A percentile compares a stretch with the other conserved stretches of the same genome.
Conservation (phyloP, 2,113 vertebrate species). For the Callaeas wilsoni region DNA sequence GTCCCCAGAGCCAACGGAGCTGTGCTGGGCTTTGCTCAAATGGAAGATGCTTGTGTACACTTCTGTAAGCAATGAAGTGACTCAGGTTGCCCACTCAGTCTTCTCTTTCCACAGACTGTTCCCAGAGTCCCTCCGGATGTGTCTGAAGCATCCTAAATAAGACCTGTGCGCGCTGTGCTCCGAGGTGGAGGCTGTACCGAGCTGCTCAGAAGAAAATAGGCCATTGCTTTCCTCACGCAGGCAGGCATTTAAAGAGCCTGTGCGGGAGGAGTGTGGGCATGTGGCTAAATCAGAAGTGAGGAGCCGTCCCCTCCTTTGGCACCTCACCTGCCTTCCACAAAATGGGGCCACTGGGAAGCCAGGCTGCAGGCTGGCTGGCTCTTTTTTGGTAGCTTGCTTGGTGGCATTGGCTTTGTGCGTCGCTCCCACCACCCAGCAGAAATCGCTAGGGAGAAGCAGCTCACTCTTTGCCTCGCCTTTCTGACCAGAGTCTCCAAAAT, state of each 20-base stretch:
- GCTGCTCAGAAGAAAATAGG: conserved; percentile 27
- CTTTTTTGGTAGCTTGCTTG: background rate
- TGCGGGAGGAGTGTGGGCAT: conserved; percentile 40
- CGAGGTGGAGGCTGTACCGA: background rate
- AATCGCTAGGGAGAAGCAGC: background rate
- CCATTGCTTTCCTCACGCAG: conserved; percentile 32
- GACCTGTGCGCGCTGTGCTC: background rate
- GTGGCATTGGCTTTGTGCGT: background rate
- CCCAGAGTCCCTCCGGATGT: conserved; percentile 17
- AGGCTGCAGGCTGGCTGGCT: background rate
- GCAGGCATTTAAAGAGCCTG: conserved; percentile 39
- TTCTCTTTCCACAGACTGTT: conserved; percentile 41
- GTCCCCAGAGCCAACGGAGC: background rate
- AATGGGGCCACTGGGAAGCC: background rate
- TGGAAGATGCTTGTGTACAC: conserved; percentile 31
- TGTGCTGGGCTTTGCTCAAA: background rate
- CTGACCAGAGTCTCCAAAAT: background rate
- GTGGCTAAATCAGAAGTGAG: conserved; percentile 31
- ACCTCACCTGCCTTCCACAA: conserved; percentile 9
- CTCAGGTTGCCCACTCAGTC: conserved; percentile 56
- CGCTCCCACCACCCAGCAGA: background rate
- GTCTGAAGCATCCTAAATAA: conserved; percentile 51
- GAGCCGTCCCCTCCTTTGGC: background rate
- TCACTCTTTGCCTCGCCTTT: background rate
- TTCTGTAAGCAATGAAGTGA: conserved; percentile 55